A percentile compares a stretch with the other conserved stretches of the same genome.
Conservation (phyloP, 2,113 vertebrate species). For the Pagrus major region DNA sequence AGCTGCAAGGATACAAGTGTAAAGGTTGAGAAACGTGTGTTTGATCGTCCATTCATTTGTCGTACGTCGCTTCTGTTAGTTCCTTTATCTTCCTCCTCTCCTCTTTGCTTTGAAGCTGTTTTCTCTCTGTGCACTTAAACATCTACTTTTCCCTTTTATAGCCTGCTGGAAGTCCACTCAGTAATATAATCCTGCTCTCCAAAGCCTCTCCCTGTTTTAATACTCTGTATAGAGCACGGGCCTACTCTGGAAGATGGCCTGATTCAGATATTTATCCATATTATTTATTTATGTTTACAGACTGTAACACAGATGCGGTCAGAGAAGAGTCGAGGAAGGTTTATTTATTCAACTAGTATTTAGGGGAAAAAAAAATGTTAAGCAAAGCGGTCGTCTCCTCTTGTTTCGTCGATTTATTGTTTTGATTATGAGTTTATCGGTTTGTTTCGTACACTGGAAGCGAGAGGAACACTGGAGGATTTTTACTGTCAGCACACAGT, state of each 20-base stretch:
- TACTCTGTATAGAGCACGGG: constrained; percentile 42
- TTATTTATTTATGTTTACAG: constrained; percentile 75
- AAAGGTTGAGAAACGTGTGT: constrained; percentile 26
- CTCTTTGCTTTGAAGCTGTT: neutral
- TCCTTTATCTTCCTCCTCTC: neutral
- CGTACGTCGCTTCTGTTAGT: neutral
- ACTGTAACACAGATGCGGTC: constrained; percentile 31
- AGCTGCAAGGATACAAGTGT: constrained; percentile 35
- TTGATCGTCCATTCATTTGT: constrained; percentile 43
- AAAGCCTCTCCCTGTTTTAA: constrained; percentile 29
- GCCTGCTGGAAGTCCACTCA: constrained; percentile 29
- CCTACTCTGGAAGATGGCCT: constrained; percentile 50
- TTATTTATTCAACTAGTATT: constrained; percentile 58
- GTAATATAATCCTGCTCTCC: constrained; percentile 40
- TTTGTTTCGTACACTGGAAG: constrained; percentile 43
- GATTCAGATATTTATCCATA: constrained; percentile 65
- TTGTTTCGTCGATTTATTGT: constrained; percentile 29
- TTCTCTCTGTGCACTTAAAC: constrained; percentile 13
- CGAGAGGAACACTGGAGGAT: constrained; percentile 37
- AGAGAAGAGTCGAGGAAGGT: constrained; percentile 12
- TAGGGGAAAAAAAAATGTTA: constrained; percentile 20
- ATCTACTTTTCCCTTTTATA: constrained; percentile 1
- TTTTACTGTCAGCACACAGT: constrained; percentile 61
- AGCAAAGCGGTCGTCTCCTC: constrained; percentile 24
- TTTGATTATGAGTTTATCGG: constrained; percentile 42